Percentiles rank a stretch among this genome's conserved stretches.
Evolutionary conservation across 2,113 vertebrate genomes (phyloP).

Genomic region (Scytalopus superciliaris): DNA sequence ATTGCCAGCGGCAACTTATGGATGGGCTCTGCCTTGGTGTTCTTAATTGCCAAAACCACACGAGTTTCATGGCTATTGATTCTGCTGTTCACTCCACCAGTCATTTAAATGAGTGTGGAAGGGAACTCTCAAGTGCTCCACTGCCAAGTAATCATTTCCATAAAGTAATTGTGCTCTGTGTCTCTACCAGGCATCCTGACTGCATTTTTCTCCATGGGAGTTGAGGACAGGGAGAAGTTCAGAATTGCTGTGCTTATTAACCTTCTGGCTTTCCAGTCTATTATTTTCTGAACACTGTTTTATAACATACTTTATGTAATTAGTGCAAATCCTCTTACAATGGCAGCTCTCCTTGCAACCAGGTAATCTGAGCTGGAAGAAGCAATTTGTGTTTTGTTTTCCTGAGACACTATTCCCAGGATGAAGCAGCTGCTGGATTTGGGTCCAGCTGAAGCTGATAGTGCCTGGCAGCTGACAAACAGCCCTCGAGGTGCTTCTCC

Average conservation of each 20-base stretch:
- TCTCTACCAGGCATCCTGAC: not conserved
- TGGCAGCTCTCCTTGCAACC: not conserved
- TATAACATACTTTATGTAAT: not conserved
- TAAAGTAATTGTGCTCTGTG: not conserved
- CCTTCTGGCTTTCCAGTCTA: not conserved
- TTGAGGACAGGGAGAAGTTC: not conserved
- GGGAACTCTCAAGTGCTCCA: not conserved
- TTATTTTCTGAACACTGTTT: not conserved
- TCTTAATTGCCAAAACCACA: not conserved
- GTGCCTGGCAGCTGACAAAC: not conserved
- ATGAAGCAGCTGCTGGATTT: not conserved
- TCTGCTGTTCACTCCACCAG: not conserved
- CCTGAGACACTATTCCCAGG: not conserved
- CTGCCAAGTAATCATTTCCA: not conserved
- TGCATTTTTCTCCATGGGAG: not conserved
- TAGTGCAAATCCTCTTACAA: conserved; percentile 9
- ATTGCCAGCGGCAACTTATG: not conserved
- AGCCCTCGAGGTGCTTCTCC: not conserved
- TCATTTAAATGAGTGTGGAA: not conserved
- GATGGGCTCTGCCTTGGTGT: not conserved
- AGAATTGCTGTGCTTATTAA: not conserved
- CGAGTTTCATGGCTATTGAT: not conserved
- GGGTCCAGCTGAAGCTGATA: not conserved
- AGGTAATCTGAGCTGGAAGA: not conserved
- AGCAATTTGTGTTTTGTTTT: not conserved